A percentile compares a stretch with the other conserved stretches of the same genome.
These are phyloP conservation scores for Cephalopholis sonnerati DNA, from an alignment of 2,113 vertebrate species.

Conservation along the genomic window DNA sequence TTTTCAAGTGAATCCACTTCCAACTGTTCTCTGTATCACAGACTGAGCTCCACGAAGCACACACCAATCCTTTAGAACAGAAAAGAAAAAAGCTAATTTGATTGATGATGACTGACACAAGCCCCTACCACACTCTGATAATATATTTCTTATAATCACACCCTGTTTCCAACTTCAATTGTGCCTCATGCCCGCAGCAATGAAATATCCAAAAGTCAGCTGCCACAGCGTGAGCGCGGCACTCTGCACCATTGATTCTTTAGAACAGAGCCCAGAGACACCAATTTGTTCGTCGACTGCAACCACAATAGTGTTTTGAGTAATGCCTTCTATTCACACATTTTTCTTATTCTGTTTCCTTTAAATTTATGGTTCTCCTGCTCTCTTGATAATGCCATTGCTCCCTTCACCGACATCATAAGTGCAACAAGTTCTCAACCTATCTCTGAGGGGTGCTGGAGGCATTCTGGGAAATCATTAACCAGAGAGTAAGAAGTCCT, in stretches of 20 bases:
- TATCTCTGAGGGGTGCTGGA: neutral
- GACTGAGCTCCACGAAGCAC: slow-evolving; percentile 14
- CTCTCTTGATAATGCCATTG: slow-evolving; percentile 2
- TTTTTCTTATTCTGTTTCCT: slow-evolving; percentile 41
- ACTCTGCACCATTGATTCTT: slow-evolving; percentile 57
- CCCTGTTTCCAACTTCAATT: slow-evolving; percentile 43
- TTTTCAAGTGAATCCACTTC: slow-evolving; percentile 34
- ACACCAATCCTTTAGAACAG: slow-evolving; percentile 22
- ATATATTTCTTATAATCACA: slow-evolving; percentile 58
- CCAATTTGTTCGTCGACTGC: slow-evolving; percentile 52
- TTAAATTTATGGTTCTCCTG: slow-evolving; percentile 4
- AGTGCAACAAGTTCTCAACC: slow-evolving; percentile 25
- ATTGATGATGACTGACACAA: slow-evolving; percentile 55
- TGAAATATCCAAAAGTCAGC: slow-evolving; percentile 60
- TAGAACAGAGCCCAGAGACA: slow-evolving; percentile 61
- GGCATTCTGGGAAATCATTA: slow-evolving; percentile 15
- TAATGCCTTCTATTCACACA: slow-evolving; percentile 44
- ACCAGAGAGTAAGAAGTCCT: neutral
- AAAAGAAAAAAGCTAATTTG: slow-evolving; percentile 39
- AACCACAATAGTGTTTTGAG: slow-evolving; percentile 48
- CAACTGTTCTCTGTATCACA: slow-evolving; percentile 25
- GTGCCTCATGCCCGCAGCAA: slow-evolving; percentile 47
- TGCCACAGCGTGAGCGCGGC: slow-evolving; percentile 34
- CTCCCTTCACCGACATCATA: slow-evolving; percentile 5
- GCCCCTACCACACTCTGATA: slow-evolving; percentile 42